A percentile compares a stretch with the other conserved stretches of the same genome.
Evolutionary conservation across 2,888 invertebrate species (phyloP).

Genomic region (Griposia aprilina): DNA sequence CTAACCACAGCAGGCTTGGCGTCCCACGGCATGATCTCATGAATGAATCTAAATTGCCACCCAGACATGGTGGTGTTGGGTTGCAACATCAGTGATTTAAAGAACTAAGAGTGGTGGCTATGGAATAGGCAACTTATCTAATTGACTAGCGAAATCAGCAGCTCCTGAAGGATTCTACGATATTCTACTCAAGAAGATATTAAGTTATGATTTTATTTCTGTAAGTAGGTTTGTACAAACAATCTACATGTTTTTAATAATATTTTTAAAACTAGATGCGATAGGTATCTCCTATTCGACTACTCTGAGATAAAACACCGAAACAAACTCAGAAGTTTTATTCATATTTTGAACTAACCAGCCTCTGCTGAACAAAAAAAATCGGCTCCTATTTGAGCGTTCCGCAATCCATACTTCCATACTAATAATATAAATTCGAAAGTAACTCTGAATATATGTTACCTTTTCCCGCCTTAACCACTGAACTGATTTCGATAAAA

Average conservation of each 20-base stretch:
- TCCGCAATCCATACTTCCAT: neutral
- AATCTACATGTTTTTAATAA: neutral
- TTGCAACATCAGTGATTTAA: neutral
- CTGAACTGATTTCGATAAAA: too few species aligned
- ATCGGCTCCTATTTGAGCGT: neutral
- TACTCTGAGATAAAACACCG: neutral
- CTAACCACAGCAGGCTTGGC: neutral
- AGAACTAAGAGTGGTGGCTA: neutral
- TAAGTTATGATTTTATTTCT: neutral
- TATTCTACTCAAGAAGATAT: neutral
- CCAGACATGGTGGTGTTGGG: neutral
- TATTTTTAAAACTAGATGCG: neutral
- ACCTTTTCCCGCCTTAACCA: too few species aligned
- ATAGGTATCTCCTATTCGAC: neutral
- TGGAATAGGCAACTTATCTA: neutral
- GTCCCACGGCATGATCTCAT: conserved; percentile 26
- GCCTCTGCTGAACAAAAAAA: neutral
- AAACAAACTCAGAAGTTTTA: neutral
- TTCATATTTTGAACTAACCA: neutral
- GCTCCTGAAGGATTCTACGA: too few species aligned
- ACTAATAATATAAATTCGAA: too few species aligned
- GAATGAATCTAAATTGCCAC: conserved; percentile 12
- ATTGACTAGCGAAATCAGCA: neutral
- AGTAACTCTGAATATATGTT: too few species aligned
- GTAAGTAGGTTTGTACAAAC: neutral